Conservation (phyloP, 2,888 invertebrate species). For the Calameuta filiformis region DNA sequence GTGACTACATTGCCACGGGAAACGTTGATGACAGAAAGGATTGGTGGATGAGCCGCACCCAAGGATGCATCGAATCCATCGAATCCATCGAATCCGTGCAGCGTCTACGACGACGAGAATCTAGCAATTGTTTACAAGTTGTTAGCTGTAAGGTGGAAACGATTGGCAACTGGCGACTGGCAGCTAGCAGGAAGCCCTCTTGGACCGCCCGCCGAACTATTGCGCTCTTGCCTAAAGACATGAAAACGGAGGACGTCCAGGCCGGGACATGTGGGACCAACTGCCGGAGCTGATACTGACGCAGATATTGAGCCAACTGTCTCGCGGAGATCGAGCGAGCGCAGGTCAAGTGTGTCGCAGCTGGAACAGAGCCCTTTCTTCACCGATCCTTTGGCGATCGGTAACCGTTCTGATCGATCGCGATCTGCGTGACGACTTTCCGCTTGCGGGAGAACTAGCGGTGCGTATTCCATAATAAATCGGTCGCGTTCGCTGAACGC, state of each 20-base stretch:
- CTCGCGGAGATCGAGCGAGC: conserved; percentile 52
- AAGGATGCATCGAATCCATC: background rate
- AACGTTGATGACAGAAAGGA: background rate
- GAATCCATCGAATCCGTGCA: background rate
- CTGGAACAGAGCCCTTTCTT: conserved; percentile 55
- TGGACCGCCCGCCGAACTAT: background rate
- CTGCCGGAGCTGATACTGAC: conserved; percentile 63
- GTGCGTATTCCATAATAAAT: conserved; percentile 30
- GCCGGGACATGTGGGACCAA: conserved; percentile 61
- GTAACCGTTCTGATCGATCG: conserved; percentile 57
- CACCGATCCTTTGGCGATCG: conserved; percentile 59
- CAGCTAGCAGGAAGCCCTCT: background rate
- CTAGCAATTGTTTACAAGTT: background rate
- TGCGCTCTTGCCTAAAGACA: conserved; percentile 28
- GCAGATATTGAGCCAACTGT: conserved; percentile 56
- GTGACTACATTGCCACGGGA: background rate
- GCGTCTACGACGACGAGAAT: background rate
- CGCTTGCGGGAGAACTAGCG: conserved; percentile 51
- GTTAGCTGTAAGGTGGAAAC: background rate
- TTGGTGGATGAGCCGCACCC: background rate
- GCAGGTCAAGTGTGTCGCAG: conserved; percentile 52
- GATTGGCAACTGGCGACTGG: background rate
- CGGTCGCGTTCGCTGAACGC: background rate
- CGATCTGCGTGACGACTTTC: conserved; percentile 52
- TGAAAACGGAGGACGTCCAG: conserved; percentile 49